phyloP scores from a whole-genome alignment of 2,888 invertebrate genomes.

The Neocrepidodera transversa region DNA sequence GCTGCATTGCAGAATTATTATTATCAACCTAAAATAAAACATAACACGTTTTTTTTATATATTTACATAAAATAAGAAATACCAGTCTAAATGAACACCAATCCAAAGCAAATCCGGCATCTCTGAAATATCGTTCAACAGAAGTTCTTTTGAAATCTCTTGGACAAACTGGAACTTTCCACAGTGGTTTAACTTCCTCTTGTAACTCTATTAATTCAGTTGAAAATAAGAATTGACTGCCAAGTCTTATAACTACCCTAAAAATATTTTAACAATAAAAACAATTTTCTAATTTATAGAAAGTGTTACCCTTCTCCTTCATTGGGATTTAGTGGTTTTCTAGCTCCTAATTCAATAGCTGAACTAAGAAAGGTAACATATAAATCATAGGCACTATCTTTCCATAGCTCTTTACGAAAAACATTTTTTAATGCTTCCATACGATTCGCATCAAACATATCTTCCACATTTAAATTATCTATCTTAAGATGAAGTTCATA shows the following conservation, averaged over 20 bases:
- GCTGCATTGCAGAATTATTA: conserved; percentile 55
- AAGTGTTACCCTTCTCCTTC: conserved; percentile 86
- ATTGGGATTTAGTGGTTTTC: conserved; percentile 80
- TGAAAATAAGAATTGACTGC: conserved; percentile 79
- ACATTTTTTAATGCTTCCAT: conserved; percentile 80
- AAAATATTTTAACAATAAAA: conserved; percentile 24
- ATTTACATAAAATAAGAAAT: conserved; percentile 23
- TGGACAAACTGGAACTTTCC: conserved; percentile 79
- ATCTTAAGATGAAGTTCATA: conserved; percentile 87
- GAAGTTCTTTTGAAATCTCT: conserved; percentile 84
- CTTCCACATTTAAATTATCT: conserved; percentile 88
- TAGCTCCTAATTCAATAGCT: conserved; percentile 83
- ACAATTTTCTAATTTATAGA: neutral
- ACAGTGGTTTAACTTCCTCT: conserved; percentile 82
- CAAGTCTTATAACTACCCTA: conserved; percentile 82
- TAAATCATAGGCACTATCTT: conserved; percentile 74
- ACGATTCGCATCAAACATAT: conserved; percentile 75
- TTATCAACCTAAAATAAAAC: conserved; percentile 53
- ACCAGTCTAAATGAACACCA: conserved; percentile 91
- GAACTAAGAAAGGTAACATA: conserved; percentile 86
- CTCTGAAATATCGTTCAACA: conserved; percentile 82
- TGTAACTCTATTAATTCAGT: conserved; percentile 71
- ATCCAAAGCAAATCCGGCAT: conserved; percentile 79
- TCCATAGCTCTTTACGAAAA: conserved; percentile 80
- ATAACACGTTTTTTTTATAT: neutral